Evolutionary conservation across 2,797 vertebrate genomes (phyloP).

Genomic region (Morelia viridis): DNA sequence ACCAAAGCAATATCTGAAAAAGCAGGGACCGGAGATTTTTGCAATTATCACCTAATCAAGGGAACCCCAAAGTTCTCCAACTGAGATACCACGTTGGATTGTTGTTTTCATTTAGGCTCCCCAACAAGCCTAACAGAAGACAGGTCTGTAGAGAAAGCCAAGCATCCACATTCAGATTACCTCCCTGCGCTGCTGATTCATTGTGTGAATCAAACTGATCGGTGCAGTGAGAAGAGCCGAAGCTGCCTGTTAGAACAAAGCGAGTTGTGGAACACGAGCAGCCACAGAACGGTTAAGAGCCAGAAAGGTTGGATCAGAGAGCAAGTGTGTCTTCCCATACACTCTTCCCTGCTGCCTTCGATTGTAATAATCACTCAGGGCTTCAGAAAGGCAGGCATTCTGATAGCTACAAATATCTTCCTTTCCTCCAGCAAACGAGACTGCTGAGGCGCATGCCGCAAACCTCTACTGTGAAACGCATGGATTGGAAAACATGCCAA

Average conservation of each 20-base stretch:
- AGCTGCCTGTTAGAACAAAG: neutral
- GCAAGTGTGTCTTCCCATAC: neutral
- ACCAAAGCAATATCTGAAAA: slow-evolving; percentile 32
- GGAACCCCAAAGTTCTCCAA: slow-evolving; percentile 26
- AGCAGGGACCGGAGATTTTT: slow-evolving; percentile 42
- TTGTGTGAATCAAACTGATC: neutral
- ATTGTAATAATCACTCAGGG: neutral
- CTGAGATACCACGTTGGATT: neutral
- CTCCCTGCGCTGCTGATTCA: slow-evolving; percentile 11
- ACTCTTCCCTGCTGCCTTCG: neutral
- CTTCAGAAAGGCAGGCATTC: slow-evolving; percentile 22
- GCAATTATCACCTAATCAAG: slow-evolving; percentile 42
- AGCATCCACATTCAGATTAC: slow-evolving; percentile 37
- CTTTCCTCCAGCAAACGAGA: neutral
- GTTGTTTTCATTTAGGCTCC: neutral
- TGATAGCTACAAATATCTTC: neutral
- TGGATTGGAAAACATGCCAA: neutral
- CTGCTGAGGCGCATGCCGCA: neutral
- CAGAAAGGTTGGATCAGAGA: neutral
- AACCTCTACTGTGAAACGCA: neutral
- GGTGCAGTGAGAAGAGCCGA: neutral
- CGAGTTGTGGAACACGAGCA: neutral
- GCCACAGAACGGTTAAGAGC: neutral
- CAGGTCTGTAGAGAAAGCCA: slow-evolving; percentile 24
- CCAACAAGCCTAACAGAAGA: slow-evolving; percentile 8